Evolutionary conservation across 2,888 invertebrate genomes (phyloP).

Genomic region (Pardosa pseudoannulata): DNA sequence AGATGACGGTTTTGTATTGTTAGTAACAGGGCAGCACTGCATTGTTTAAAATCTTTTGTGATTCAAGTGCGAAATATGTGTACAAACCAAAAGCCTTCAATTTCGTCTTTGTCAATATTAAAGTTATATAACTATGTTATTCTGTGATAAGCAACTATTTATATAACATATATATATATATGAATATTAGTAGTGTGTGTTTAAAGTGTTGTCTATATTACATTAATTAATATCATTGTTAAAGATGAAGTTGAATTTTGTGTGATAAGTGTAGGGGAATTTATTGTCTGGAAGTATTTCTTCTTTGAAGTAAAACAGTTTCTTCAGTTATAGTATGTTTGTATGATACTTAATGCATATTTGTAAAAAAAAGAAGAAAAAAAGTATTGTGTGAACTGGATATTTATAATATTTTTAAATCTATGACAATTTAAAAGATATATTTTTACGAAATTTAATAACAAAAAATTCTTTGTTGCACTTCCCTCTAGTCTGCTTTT

Average conservation of each 20-base stretch:
- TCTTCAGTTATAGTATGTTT: not conserved
- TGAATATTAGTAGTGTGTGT: slow-evolving; percentile 60
- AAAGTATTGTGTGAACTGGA: not conserved
- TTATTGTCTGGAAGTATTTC: not conserved
- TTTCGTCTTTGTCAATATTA: slow-evolving; percentile 46
- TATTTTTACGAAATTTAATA: not conserved
- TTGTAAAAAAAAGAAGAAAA: not conserved
- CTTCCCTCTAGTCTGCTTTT: not conserved
- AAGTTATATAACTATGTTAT: slow-evolving; percentile 68
- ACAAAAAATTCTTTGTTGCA: not conserved
- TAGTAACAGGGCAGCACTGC: slow-evolving; percentile 44
- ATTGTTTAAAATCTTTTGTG: slow-evolving; percentile 1
- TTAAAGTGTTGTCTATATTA: slow-evolving; percentile 55
- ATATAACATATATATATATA: slow-evolving; percentile 42
- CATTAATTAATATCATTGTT: slow-evolving; percentile 47
- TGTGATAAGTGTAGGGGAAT: not conserved
- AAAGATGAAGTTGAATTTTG: slow-evolving; percentile 11
- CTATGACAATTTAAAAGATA: not conserved
- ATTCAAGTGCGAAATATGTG: slow-evolving; percentile 22
- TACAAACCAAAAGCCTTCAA: slow-evolving; percentile 59
- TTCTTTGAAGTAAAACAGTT: not conserved
- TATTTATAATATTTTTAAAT: slow-evolving; percentile 9
- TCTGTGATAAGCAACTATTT: slow-evolving; percentile 70
- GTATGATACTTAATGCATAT: slow-evolving; percentile 1
- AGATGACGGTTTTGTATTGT: not conserved